These are phyloP conservation scores for Eupristina koningsbergeri DNA, from an alignment of 1,140 invertebrate genomes.

Conservation along the genomic window DNA sequence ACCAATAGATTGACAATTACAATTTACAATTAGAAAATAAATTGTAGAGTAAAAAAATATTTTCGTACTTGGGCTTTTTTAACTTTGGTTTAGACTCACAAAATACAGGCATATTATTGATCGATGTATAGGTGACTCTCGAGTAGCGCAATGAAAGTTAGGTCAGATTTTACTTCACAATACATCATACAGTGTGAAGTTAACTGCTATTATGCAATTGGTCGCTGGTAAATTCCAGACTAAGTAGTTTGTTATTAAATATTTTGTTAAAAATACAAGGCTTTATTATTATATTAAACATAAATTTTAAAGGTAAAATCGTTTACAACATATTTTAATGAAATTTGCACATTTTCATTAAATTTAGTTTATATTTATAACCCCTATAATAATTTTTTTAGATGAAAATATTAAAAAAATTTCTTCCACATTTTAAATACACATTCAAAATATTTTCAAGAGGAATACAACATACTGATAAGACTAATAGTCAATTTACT, in stretches of 20 bases:
- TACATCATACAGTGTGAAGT: slow-evolving; percentile 11
- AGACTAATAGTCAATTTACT: not conserved
- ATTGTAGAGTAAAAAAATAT: no score
- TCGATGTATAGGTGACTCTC: not conserved
- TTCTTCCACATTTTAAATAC: not conserved
- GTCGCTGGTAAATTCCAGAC: not conserved
- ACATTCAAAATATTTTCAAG: not conserved
- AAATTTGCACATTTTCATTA: no score
- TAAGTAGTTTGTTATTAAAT: no score
- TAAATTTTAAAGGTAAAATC: no score
- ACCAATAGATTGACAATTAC: no score
- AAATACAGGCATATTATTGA: not conserved
- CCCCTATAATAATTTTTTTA: not conserved
- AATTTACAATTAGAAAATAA: no score
- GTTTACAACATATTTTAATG: no score
- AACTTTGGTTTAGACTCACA: not conserved
- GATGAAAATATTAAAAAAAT: not conserved
- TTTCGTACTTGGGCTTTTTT: not conserved
- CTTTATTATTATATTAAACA: no score
- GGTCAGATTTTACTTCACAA: slow-evolving; percentile 7
- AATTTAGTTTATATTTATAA: no score
- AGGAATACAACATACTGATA: slow-evolving; percentile 24
- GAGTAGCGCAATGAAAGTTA: not conserved
- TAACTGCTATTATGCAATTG: slow-evolving; percentile 2
- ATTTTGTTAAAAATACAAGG: no score